Evolutionary conservation across 2,113 vertebrate genomes (phyloP).

Genomic region (Condylura cristata): DNA sequence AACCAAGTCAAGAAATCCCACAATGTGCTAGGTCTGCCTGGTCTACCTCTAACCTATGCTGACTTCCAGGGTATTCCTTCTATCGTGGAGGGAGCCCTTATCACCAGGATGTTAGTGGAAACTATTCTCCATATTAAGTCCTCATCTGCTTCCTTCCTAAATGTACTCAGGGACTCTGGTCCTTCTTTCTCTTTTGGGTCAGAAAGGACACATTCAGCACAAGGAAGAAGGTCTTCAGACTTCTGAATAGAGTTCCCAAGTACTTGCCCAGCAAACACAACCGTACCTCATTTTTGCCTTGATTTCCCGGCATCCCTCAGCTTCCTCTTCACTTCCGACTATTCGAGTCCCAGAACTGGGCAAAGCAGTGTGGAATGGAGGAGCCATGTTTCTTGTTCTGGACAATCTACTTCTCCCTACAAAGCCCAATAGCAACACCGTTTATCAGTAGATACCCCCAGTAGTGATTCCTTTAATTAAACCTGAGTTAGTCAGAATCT

Average conservation of each 20-base stretch:
- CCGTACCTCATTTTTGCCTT: background rate
- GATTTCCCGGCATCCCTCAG: background rate
- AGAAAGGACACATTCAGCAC: background rate
- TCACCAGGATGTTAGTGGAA: background rate
- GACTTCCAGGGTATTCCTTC: background rate
- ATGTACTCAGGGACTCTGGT: background rate
- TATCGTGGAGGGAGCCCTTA: background rate
- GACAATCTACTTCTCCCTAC: background rate
- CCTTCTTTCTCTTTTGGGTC: background rate
- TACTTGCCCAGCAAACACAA: background rate
- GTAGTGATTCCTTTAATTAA: background rate
- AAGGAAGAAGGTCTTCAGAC: background rate
- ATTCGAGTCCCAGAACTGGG: background rate
- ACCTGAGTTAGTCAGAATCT: background rate
- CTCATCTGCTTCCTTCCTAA: background rate
- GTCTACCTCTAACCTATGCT: background rate
- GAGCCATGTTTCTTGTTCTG: background rate
- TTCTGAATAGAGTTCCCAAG: background rate
- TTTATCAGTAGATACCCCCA: background rate
- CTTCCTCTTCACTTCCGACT: background rate
- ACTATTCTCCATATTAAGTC: background rate
- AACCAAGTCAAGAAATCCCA: background rate
- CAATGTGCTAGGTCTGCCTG: background rate
- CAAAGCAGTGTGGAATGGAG: background rate
- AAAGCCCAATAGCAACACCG: background rate